Base-by-base conservation (phyloP, 2,888 invertebrate genomes). In the Chouioia cunea region DNA sequence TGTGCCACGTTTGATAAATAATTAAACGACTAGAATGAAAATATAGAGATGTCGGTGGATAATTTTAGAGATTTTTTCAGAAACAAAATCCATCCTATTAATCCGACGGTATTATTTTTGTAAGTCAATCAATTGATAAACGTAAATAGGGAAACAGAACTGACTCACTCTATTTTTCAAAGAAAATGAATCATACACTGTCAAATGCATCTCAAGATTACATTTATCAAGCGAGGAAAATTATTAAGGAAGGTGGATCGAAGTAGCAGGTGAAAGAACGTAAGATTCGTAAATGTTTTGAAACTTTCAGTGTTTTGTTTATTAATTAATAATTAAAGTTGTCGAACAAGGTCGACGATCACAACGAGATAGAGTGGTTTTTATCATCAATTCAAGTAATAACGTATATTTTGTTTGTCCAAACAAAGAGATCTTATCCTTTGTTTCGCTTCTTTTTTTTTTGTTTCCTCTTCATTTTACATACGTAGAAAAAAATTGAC, bases 311-410 rank as follows among this genome's bases (percentile, higher is more conserved):
- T 76, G 76, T 74, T 78, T 73, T 72, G 65, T 76, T 75, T 79
- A 66, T 79, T 80, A 77, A 79, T 81, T 80, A 76, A 77, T 79
- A 77, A 80, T 80, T 82, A 81, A 68, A 79, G 74, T 77, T 78
- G 78, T 72, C 78, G 80, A 75, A 76, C 77, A 72, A 53, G 76
- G 75, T 76, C 79, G 75, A 76, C 77, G 78, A 82, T 82, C 80
- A 83, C 82, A 83, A 83, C 81, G 77, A 82, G 82, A 82, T 80
- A 82, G 80, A 80, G 74, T 77, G 79, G 78, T 74, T 76, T 76
- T 77, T 59, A 53, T 64, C 36, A 53, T 71, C 56, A 58, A 69
- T 77, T 74, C 63, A 57, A 77, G 75, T 73, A 82, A 78, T 77
- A 76, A 77, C 74, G 67, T 74, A 78, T 76, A 46, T 62, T 58